Base-by-base conservation (phyloP, 2,797 vertebrate species). In the Pipistrellus kuhlii region DNA sequence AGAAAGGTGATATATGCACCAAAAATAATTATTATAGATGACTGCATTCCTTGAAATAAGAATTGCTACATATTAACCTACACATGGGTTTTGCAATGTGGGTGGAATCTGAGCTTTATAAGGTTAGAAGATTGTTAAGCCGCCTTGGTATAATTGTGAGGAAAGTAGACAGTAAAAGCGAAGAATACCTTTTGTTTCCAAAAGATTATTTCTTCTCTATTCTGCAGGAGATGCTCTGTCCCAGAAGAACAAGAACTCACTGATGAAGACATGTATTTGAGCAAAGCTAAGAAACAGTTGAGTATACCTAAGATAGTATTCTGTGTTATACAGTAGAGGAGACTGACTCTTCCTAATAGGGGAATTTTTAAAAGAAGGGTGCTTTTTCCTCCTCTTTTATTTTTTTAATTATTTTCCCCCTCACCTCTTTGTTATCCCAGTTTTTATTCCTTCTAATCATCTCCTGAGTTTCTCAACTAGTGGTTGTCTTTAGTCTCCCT, bases 271-370 rank as follows among this genome's bases (percentile, higher is more conserved):
- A 98, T 98, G 93, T 98, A 98, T 96, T 98, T 98, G 92, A 98
- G 97, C 97, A 98, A 97, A 95, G 96, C 97, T 94, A 98, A 98
- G 96, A 99, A 98, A 98, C 97, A 97, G 98, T 99, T 97, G 94
- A 97, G 97, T 97, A 96, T 96, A 75, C 55, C 35, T 71, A 25
- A 90, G 11, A 35, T 53, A 46, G 51, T 46, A 1, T 38, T 95
- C 68, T 93, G 1, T n/a, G 35, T 91, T n/a, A 48, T 71, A 88
- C 4, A 62, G 32, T 48, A 82, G 18, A 80, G 35, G 32, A 82
- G 27, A 15, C 46, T 87, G 21, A 66, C 55, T 20, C 57, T 66
- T 94, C 84, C 46, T 72, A 20, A 62, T 69, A 82, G 84, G 27
- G 51, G 32, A 93, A 25, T 38, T 88, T 94, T 83, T 66, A 82